These are phyloP conservation scores for Drosophila pseudotakahashii DNA, from an alignment of 2,888 invertebrate genomes.

Conservation along the genomic window DNA sequence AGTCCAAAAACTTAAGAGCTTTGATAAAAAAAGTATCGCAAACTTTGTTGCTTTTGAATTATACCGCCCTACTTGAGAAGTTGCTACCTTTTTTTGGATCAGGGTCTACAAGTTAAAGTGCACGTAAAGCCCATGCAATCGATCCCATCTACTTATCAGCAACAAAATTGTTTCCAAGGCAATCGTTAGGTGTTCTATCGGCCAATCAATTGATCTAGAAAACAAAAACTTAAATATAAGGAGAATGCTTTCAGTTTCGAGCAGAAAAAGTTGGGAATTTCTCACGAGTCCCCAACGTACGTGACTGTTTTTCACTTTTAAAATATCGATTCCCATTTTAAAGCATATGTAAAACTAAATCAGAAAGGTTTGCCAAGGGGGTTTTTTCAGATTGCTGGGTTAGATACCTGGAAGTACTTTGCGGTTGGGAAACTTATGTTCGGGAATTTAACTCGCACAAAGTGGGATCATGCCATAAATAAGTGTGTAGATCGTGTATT, in stretches of 20 bases:
- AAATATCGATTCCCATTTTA: not conserved
- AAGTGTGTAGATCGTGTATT: slow-evolving; percentile 42
- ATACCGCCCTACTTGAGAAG: not conserved
- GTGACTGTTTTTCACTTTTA: slow-evolving; percentile 16
- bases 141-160: slow-evolving; percentile 13
- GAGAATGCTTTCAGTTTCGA: slow-evolving; percentile 3
- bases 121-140: slow-evolving; percentile 4
- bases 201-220: slow-evolving; percentile 41
- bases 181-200: slow-evolving; percentile 5
- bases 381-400: slow-evolving; percentile 22
- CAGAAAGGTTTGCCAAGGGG: slow-evolving; percentile 12
- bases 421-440: slow-evolving; percentile 34
- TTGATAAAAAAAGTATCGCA: not conserved
- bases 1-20: not conserved
- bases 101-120: slow-evolving; percentile 10
- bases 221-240: slow-evolving; percentile 4
- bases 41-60: not conserved
- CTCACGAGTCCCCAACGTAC: slow-evolving; percentile 15
- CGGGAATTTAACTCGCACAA: slow-evolving; percentile 12
- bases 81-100: not conserved
- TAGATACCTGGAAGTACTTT: slow-evolving; percentile 25
- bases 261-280: slow-evolving; percentile 11
- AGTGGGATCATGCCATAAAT: slow-evolving; percentile 39
- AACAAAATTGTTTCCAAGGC: not conserved
- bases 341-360: not conserved